Base-by-base conservation (phyloP, 1,140 invertebrate species). In the Panagrolaimus sp. region DNA sequence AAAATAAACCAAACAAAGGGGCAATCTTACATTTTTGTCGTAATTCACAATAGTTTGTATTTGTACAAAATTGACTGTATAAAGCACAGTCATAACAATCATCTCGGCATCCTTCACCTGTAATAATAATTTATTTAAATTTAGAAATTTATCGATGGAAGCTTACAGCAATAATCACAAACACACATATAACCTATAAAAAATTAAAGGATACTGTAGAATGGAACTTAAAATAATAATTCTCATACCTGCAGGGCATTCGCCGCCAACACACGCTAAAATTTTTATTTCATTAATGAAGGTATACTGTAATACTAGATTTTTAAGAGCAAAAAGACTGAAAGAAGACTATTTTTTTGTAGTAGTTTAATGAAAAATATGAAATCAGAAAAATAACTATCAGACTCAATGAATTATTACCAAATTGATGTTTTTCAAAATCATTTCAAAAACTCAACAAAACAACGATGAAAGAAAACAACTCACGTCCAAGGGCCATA, bases 151-250 rank as follows among this genome's bases (percentile, higher is more conserved):
- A 63, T 47, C 1, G 45, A 43, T 43, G 1, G 5, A 43, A 38
- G 63, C 69, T 70, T 63, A 70, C 69, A 70, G 43, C 69, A 70
- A 32, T 70, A 70, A 32, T 70, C 69, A 47, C 69, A 70, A 9
- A 70, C 63, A 47, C 69, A 70, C 43, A 63, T 70, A 32, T 46
- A 70, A 14, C 69, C 68, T n/a, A n/a, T n/a, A n/a, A n/a, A n/a
- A n/a, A n/a, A n/a, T n/a, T n/a, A n/a, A n/a, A n/a, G n/a, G n/a
- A n/a, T n/a, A n/a, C n/a, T n/a, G n/a, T n/a, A n/a, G n/a, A n/a
- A n/a, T n/a, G n/a, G n/a, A n/a, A n/a, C n/a, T n/a, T n/a, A n/a
- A n/a, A n/a, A n/a, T n/a, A n/a, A n/a, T n/a, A n/a, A n/a, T n/a
- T n/a, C n/a, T n/a, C n/a, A n/a, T n/a, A n/a, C n/a, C 32, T 17